Percentiles rank a stretch among this genome's conserved stretches.
Conservation (phyloP, 2,797 vertebrate genomes). For the Capromys pilorides region DNA sequence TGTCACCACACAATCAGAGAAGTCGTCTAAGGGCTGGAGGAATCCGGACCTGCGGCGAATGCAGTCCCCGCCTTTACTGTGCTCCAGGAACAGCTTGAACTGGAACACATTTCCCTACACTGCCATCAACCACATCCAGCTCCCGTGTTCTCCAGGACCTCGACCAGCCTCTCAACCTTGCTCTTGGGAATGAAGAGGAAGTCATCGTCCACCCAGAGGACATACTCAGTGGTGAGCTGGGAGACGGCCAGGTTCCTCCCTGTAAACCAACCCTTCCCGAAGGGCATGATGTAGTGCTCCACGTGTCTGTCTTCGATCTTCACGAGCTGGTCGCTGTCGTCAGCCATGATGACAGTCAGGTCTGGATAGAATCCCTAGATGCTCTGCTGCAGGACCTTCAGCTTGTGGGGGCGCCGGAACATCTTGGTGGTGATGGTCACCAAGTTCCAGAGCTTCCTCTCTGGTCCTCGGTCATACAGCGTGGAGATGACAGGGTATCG, state of each 20-base stretch:
- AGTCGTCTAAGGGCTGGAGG: too few species aligned
- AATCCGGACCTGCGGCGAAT: too few species aligned
- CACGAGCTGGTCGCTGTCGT: slow-evolving; percentile 84
- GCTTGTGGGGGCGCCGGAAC: slow-evolving; percentile 84
- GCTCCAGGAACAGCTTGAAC: too few species aligned
- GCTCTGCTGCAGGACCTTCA: slow-evolving; percentile 83
- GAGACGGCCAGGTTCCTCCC: too few species aligned
- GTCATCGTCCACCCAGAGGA: too few species aligned
- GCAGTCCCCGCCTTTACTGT: too few species aligned
- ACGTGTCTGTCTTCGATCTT: slow-evolving; percentile 77
- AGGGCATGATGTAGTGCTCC: slow-evolving; percentile 89
- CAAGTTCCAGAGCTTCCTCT: slow-evolving; percentile 83
- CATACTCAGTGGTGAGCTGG: too few species aligned
- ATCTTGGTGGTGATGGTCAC: slow-evolving; percentile 86
- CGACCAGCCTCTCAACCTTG: slow-evolving; percentile 85
- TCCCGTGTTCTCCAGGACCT: slow-evolving; percentile 87
- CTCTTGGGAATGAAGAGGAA: too few species aligned
- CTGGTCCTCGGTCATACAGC: slow-evolving; percentile 85
- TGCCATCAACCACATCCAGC: slow-evolving; percentile 88
- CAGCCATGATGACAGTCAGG: slow-evolving; percentile 86
- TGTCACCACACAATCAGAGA: too few species aligned
- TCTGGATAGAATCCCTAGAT: slow-evolving; percentile 84
- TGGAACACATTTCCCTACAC: slow-evolving; percentile 80
- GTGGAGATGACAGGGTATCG: slow-evolving; percentile 80
- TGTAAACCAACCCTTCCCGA: slow-evolving; percentile 84